A percentile compares a stretch with the other conserved stretches of the same genome.
Evolutionary conservation across 2,888 invertebrate species (phyloP).

Genomic region (Drosophila siamana): DNA sequence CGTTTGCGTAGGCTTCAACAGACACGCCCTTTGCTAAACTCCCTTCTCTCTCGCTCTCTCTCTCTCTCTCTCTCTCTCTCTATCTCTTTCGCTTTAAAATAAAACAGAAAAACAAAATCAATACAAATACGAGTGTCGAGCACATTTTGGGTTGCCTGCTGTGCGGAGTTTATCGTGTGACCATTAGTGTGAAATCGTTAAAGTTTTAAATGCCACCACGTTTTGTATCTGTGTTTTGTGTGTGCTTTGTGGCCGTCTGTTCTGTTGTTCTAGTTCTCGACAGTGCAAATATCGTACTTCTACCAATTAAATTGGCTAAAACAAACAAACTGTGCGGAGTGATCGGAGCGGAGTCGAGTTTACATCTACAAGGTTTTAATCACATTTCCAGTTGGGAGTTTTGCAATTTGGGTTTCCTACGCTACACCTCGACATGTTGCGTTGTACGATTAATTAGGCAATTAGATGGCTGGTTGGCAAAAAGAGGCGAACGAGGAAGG

Average conservation of each 20-base stretch:
- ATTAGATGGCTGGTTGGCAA: slow-evolving; percentile 36
- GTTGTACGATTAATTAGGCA: slow-evolving; percentile 67
- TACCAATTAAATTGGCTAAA: slow-evolving; percentile 71
- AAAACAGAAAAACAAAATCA: neutral
- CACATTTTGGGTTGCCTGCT: neutral
- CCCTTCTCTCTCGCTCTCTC: neutral
- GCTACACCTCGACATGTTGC: slow-evolving; percentile 30
- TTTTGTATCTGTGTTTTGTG: slow-evolving; percentile 43
- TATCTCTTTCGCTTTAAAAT: too few species aligned
- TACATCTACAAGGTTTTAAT: slow-evolving; percentile 53
- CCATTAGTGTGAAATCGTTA: slow-evolving; percentile 80
- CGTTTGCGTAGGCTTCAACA: slow-evolving; percentile 62
- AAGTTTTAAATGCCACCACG: slow-evolving; percentile 78
- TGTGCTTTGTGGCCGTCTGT: slow-evolving; percentile 3
- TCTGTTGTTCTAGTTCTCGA: slow-evolving; percentile 52
- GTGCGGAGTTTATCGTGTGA: slow-evolving; percentile 61
- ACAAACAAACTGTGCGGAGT: slow-evolving; percentile 40
- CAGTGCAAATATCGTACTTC: slow-evolving; percentile 63
- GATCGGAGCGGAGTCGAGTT: slow-evolving; percentile 26
- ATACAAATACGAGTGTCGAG: slow-evolving; percentile 3
- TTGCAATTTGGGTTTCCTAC: slow-evolving; percentile 9
- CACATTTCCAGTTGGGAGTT: slow-evolving; percentile 49
- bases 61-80: too few species aligned
- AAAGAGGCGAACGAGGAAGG: slow-evolving; percentile 3
- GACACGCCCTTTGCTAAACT: slow-evolving; percentile 45